A percentile compares a stretch with the other conserved stretches of the same genome.
Conservation (phyloP, 2,113 vertebrate species). For the Paratilapia polleni region DNA sequence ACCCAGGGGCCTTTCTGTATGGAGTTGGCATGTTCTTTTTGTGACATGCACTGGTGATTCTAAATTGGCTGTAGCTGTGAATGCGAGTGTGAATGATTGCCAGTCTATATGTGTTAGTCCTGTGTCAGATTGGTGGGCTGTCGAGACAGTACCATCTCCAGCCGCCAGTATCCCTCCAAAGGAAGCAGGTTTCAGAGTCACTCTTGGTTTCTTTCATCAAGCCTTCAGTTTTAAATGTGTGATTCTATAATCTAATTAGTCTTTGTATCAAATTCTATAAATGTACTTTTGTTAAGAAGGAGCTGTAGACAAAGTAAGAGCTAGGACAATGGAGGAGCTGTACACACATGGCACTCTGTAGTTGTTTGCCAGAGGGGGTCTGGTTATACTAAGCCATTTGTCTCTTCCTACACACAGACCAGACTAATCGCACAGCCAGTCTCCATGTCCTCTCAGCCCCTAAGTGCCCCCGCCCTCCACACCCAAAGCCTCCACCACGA, state of each 20-base stretch:
- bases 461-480: constrained; percentile 64
- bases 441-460: constrained; percentile 80
- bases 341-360: constrained; percentile 42
- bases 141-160: neutral
- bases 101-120: neutral
- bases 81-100: neutral
- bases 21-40: neutral
- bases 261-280: neutral
- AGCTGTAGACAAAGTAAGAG: constrained; percentile 13
- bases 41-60: neutral
- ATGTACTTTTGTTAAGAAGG: constrained; percentile 6
- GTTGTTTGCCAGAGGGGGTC: constrained; percentile 65
- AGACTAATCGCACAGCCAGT: constrained; percentile 75
- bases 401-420: constrained; percentile 56
- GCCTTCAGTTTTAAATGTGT: neutral
- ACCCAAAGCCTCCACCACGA: constrained; percentile 69
- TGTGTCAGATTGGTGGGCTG: neutral
- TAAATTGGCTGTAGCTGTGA: neutral
- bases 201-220: neutral
- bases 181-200: neutral
- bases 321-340: constrained; percentile 48
- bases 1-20: neutral
- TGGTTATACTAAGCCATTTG: constrained; percentile 69
- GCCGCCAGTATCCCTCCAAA: neutral
- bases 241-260: constrained; percentile 1